A percentile compares a stretch with the other conserved stretches of the same genome.
Conservation (phyloP, 2,888 invertebrate species). For the Protodeltote pygarga region DNA sequence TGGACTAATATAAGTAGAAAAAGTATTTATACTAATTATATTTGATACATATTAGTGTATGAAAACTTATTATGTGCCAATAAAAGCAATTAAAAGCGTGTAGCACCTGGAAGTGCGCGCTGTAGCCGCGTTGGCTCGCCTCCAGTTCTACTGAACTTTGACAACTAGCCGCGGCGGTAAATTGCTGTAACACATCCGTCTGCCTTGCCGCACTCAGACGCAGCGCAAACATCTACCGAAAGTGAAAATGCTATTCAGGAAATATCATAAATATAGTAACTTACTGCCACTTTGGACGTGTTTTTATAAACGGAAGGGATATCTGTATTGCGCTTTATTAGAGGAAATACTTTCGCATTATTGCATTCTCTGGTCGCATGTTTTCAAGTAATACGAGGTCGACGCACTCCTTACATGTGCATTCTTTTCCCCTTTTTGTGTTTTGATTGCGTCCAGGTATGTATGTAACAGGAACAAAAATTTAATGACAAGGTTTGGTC, state of each 20-base stretch:
- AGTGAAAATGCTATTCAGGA: constrained; percentile 32
- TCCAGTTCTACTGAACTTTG: constrained; percentile 86
- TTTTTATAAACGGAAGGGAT: constrained; percentile 22
- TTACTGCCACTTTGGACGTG: constrained; percentile 16
- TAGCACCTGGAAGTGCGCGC: constrained; percentile 79
- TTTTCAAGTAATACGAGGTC: constrained; percentile 60
- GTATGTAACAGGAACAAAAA: constrained; percentile 66
- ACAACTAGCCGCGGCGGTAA: constrained; percentile 72
- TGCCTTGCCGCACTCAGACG: constrained; percentile 48
- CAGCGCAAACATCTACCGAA: constrained; percentile 26
- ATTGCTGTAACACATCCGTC: constrained; percentile 66
- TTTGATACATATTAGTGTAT: too few species aligned
- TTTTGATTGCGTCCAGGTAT: constrained; percentile 64
- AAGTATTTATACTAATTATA: constrained; percentile 44
- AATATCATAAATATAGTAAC: constrained; percentile 32
- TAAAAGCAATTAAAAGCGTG: constrained; percentile 60
- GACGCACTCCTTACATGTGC: constrained; percentile 63
- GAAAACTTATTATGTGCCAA: constrained; percentile 52
- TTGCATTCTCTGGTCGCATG: constrained; percentile 44
- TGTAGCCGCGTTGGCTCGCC: constrained; percentile 74
- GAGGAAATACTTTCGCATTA: constrained; percentile 24
- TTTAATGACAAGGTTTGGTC: constrained; percentile 58
- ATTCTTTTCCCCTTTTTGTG: constrained; percentile 67
- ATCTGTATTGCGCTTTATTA: constrained; percentile 20
- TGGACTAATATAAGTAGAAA: background rate